Percentiles rank a stretch among this genome's conserved stretches.
Evolutionary conservation across 2,797 vertebrate species (phyloP).

Genomic region (Pelochelys cantorii): DNA sequence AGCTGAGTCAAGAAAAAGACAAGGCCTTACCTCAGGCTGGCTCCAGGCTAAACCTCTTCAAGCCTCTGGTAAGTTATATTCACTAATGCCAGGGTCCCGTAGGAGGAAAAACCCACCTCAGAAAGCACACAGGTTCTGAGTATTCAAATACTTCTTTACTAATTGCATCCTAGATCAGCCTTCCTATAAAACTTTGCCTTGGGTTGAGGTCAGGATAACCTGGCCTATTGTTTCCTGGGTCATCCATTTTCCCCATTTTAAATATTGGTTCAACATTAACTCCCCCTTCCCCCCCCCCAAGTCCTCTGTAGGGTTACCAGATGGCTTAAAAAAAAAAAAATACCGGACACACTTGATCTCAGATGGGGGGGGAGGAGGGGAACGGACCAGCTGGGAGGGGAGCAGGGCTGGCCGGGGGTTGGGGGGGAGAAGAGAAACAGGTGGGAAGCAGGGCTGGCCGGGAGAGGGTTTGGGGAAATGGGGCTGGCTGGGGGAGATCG

Average conservation of each 20-base stretch:
- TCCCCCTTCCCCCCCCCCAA: background rate
- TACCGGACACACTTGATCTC: too few relatives aligned
- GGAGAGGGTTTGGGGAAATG: too few relatives aligned
- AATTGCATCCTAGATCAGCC: too few relatives aligned
- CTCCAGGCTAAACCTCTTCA: background rate
- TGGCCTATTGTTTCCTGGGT: background rate
- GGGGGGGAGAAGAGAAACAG: too few relatives aligned
- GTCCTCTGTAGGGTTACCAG: too few relatives aligned
- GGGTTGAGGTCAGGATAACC: background rate
- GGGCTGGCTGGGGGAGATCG: too few relatives aligned
- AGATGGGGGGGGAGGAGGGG: too few relatives aligned
- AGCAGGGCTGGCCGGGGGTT: too few relatives aligned
- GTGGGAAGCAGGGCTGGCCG: too few relatives aligned
- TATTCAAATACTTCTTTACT: fast-evolving
- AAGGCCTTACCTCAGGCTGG: background rate
- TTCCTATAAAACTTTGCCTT: background rate
- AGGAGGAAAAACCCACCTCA: background rate
- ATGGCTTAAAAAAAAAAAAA: too few relatives aligned
- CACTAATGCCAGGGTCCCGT: background rate
- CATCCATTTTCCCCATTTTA: background rate
- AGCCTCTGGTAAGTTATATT: background rate
- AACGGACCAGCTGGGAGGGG: too few relatives aligned
- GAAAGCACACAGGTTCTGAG: background rate
- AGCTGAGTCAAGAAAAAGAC: background rate
- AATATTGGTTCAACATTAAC: background rate